Evolutionary conservation across 2,797 vertebrate genomes (phyloP).

Genomic region (Petrocephalus sullivani): DNA sequence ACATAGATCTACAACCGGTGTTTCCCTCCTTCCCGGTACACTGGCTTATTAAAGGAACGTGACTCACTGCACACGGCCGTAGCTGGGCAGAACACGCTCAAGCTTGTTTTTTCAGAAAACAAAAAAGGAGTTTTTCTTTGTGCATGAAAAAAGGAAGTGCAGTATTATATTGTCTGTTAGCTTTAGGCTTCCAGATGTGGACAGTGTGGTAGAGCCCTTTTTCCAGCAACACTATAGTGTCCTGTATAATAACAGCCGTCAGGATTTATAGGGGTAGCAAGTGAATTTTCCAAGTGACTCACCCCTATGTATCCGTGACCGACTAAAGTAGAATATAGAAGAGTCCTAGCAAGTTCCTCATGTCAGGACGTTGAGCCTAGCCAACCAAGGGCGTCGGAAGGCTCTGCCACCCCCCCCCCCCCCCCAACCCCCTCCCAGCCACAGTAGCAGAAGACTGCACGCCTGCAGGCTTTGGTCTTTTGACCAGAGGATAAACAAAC

Average conservation of each 20-base stretch:
- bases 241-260: not conserved
- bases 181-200: conserved; percentile 19
- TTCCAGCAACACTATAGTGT: conserved; percentile 7
- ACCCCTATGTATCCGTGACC: not conserved
- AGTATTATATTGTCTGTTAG: conserved; percentile 30
- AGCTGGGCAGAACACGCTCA: conserved; percentile 19
- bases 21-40: not conserved
- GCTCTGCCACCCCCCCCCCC: not conserved
- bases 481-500: conserved; percentile 41
- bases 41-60: conserved; percentile 18
- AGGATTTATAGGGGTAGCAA: not conserved
- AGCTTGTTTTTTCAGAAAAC: conserved; percentile 20
- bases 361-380: not conserved
- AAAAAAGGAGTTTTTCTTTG: not conserved
- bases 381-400: conserved; percentile 1
- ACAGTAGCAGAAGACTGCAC: conserved; percentile 19
- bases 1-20: not conserved
- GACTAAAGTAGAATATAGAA: not conserved
- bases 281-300: conserved; percentile 14
- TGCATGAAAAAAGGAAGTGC: conserved; percentile 24
- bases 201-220: conserved; percentile 22
- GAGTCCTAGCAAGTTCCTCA: not conserved
- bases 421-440: not conserved
- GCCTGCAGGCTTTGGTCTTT: conserved; percentile 27
- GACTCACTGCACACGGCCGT: conserved; percentile 26